These are phyloP conservation scores for Linnaemya vulpina DNA, from an alignment of 2,888 invertebrate genomes.

Conservation along the genomic window DNA sequence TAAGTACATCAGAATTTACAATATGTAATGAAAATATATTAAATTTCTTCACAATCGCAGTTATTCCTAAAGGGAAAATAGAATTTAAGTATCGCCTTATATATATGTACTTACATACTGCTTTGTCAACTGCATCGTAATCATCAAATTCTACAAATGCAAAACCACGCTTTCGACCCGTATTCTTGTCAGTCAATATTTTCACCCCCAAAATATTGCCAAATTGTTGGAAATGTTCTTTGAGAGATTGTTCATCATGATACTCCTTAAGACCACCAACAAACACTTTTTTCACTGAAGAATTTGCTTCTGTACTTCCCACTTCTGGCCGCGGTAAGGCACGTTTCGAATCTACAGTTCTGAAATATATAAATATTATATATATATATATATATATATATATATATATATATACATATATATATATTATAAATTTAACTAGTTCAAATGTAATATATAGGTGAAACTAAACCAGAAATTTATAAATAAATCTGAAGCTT, in stretches of 20 bases:
- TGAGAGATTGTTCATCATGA: conserved; percentile 77
- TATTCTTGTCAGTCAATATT: conserved; percentile 79
- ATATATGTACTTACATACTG: conserved; percentile 76
- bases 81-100: background rate
- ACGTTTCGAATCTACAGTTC: conserved; percentile 80
- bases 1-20: no score
- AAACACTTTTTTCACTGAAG: conserved; percentile 78
- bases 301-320: conserved; percentile 74
- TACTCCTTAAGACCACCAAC: conserved; percentile 80
- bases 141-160: conserved; percentile 81
- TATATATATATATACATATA: no score
- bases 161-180: conserved; percentile 81
- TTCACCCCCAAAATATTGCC: conserved; percentile 78
- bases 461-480: no score
- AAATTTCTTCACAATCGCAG: no score
- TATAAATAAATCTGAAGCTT: no score
- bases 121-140: conserved; percentile 78
- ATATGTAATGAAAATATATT: no score
- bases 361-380: no score
- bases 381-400: no score
- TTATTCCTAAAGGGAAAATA: no score
- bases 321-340: conserved; percentile 79
- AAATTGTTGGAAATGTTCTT: conserved; percentile 79
- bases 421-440: no score
- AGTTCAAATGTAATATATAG: no score